Percentiles rank a stretch among this genome's conserved stretches.
These are phyloP conservation scores for Habrosyne pyritoides DNA, from an alignment of 2,888 invertebrate genomes.

Conservation along the genomic window DNA sequence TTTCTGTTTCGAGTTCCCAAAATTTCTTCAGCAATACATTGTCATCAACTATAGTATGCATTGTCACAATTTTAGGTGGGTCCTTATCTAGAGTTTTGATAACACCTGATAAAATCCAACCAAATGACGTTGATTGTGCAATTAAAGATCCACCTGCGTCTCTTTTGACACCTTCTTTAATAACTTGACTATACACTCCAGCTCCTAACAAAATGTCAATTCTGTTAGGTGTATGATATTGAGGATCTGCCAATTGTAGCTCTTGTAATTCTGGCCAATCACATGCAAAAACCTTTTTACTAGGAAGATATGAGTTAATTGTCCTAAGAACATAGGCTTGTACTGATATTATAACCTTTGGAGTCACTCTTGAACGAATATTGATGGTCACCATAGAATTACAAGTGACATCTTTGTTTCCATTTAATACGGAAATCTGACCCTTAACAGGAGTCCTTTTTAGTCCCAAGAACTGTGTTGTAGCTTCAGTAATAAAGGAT, in stretches of 20 bases:
- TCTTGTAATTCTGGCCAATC: constrained; percentile 13
- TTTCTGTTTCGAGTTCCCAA: constrained; percentile 16
- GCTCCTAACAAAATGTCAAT: constrained; percentile 31
- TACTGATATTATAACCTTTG: constrained; percentile 12
- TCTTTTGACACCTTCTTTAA: constrained; percentile 23
- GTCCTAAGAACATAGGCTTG: constrained; percentile 24
- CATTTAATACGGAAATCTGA: constrained; percentile 14
- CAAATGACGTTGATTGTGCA: constrained; percentile 30
- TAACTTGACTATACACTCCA: constrained; percentile 24
- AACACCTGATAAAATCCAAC: constrained; percentile 32
- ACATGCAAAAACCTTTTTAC: background rate
- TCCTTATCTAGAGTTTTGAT: background rate
- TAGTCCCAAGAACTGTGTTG: constrained; percentile 25
- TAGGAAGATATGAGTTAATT: constrained; percentile 13
- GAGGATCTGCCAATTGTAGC: constrained; percentile 20
- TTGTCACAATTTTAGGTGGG: too few relatives aligned
- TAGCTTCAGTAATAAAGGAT: constrained; percentile 33
- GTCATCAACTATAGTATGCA: background rate
- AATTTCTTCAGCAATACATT: constrained; percentile 14
- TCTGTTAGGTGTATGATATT: too few relatives aligned
- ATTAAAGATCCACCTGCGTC: constrained; percentile 17
- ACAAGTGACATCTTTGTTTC: constrained; percentile 12
- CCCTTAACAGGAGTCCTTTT: constrained; percentile 25
- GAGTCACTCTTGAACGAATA: constrained; percentile 19
- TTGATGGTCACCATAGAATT: constrained; percentile 21